Base-by-base conservation (phyloP, 2,113 vertebrate species). In the Microtus montanus region DNA sequence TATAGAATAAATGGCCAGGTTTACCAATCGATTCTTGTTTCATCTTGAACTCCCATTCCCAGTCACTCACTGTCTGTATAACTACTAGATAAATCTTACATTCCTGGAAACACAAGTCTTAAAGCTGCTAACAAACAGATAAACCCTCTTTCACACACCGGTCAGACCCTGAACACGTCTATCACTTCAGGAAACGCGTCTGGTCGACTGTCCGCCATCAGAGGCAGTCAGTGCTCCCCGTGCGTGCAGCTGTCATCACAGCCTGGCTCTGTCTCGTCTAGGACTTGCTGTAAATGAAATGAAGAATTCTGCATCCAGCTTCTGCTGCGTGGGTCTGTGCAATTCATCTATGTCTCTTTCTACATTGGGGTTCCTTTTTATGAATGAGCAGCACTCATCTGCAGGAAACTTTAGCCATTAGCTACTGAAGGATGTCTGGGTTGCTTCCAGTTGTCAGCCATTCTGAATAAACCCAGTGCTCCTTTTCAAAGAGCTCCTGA, bases 61-160 rank as follows among this genome's bases (percentile, higher is more conserved):
- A 80, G 35, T 12, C 68, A 92, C 28, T 38, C 33, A 58, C 26
- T 91, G n/a, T 82, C 77, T 79, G 75, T 44, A 49, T 22, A 78
- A 74, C 91, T 85, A 91, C 49, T 49, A 94, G 44, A 83, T 95
- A 94, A 64, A 84, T 77, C 75, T 33, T 11, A 73, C 28, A 95
- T 58, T n/a, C 41, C 28, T 47, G 63, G 17, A 85, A 66, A 85
- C 47, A 47, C 5, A 22, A 28, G 33, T 66, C 83, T 47, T 47
- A 66, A 41, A 41, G 63, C 63, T 85, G 83, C 8, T 10, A 66
- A 33, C 82, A 84, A 44, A 44, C 10, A 83, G 14, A 63, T 30
- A 83, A 8, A 8, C n/a, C 24, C n/a, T 64, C 68, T 71, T 71
- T 20, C 58, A 63, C 24, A 83, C 58, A 26, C 9, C 7, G 0